These are phyloP conservation scores for Opisthograptis luteolata DNA, from an alignment of 2,888 invertebrate species.

Conservation along the genomic window DNA sequence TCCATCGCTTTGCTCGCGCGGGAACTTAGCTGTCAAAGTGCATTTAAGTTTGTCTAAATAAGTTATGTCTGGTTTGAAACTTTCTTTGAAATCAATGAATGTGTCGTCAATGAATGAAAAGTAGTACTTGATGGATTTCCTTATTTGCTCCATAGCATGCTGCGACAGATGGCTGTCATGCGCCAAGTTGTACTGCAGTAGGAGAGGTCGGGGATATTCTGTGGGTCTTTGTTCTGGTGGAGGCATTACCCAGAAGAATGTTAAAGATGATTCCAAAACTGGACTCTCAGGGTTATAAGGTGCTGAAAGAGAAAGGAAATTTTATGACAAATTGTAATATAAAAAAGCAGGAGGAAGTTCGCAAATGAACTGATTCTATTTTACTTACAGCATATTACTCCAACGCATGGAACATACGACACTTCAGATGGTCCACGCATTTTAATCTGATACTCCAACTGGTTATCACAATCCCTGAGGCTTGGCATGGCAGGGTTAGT, in stretches of 20 bases:
- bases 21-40: constrained; percentile 91
- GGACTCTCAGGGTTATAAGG: constrained; percentile 92
- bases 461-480: constrained; percentile 94
- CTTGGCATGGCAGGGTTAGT: constrained; percentile 94
- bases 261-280: constrained; percentile 92
- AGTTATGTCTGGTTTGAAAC: constrained; percentile 88
- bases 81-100: constrained; percentile 80
- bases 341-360: too few species aligned
- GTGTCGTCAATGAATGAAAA: constrained; percentile 81
- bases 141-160: constrained; percentile 93
- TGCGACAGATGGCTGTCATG: constrained; percentile 92
- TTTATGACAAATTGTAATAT: not conserved
- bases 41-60: constrained; percentile 94
- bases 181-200: constrained; percentile 93
- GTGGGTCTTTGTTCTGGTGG: constrained; percentile 96
- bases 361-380: too few species aligned
- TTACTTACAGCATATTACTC: constrained; percentile 94
- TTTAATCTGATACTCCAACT: constrained; percentile 96
- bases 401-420: constrained; percentile 96
- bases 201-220: constrained; percentile 96
- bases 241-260: constrained; percentile 98
- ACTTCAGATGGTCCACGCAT: constrained; percentile 96
- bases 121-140: constrained; percentile 93
- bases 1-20: constrained; percentile 90
- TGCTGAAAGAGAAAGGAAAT: constrained; percentile 83